A percentile compares a stretch with the other conserved stretches of the same genome.
Conservation (phyloP, 2,797 vertebrate species). For the Dermochelys coriacea region DNA sequence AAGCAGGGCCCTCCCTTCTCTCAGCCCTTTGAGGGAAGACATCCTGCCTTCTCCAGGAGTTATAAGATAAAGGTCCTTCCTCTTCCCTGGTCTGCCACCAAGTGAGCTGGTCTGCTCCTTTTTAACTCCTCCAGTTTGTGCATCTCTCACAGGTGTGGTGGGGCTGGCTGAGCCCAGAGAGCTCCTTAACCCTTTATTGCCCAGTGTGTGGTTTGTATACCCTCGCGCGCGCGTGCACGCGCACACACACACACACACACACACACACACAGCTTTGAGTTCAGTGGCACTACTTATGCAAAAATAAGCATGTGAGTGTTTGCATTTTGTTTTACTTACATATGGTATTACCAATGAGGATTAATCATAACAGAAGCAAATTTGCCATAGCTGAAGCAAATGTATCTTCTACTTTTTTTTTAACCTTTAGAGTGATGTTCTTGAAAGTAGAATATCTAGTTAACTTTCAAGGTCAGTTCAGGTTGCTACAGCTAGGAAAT, state of each 20-base stretch:
- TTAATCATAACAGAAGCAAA: not conserved
- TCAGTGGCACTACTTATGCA: fast-evolving
- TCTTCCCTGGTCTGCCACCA: too few relatives aligned
- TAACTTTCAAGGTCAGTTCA: not conserved
- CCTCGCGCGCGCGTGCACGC: too few relatives aligned
- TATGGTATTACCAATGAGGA: fast-evolving
- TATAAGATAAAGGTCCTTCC: too few relatives aligned
- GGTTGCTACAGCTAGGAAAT: fast-evolving
- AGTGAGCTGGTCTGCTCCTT: too few relatives aligned
- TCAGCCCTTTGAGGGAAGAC: too few relatives aligned
- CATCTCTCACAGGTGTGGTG: too few relatives aligned
- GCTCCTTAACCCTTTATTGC: too few relatives aligned
- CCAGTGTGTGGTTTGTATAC: too few relatives aligned
- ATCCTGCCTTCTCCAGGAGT: too few relatives aligned
- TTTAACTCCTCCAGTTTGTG: too few relatives aligned
- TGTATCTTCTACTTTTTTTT: not conserved
- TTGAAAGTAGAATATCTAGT: not conserved
- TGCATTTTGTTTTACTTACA: not conserved
- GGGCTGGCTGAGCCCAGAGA: too few relatives aligned
- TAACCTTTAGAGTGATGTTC: not conserved
- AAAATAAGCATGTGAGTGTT: fast-evolving
- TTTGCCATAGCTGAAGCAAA: not conserved
- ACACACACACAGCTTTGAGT: fast-evolving
- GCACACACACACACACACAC: not conserved
- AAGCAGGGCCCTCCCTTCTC: too few relatives aligned